phyloP scores from a whole-genome alignment of 1,140 invertebrate species.

The Apis cerana region DNA sequence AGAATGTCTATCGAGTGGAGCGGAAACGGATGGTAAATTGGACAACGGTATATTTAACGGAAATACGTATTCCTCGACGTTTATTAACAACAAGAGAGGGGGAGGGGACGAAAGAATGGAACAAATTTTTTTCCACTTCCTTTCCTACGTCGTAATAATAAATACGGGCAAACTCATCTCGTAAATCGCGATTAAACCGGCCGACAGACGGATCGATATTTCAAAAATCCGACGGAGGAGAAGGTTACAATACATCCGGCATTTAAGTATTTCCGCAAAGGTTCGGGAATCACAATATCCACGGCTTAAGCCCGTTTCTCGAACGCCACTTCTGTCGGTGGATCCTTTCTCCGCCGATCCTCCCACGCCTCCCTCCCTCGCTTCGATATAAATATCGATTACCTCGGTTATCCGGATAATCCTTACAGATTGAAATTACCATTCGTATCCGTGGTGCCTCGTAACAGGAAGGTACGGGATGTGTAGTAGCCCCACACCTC shows the following conservation, averaged over 20 bases:
- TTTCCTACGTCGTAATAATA: background rate
- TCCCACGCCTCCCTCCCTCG: slow-evolving; percentile 37
- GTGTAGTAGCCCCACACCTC: background rate
- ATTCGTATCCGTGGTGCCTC: slow-evolving; percentile 38
- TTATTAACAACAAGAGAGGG: background rate
- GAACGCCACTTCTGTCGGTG: slow-evolving; percentile 32
- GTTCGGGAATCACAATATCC: slow-evolving; percentile 60
- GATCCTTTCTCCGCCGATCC: slow-evolving; percentile 43
- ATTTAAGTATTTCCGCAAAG: slow-evolving; percentile 48
- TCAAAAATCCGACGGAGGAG: slow-evolving; percentile 1
- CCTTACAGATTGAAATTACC: slow-evolving; percentile 76
- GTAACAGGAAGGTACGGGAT: slow-evolving; percentile 1
- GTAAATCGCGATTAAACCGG: background rate
- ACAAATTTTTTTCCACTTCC: background rate
- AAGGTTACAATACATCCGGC: slow-evolving; percentile 42
- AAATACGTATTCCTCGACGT: background rate
- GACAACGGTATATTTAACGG: background rate
- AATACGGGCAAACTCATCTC: background rate
- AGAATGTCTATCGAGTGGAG: slow-evolving; percentile 29
- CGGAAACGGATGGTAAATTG: slow-evolving; percentile 24
- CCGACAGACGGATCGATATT: slow-evolving; percentile 5
- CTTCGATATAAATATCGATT: slow-evolving; percentile 77
- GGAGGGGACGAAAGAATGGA: background rate
- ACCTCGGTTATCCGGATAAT: slow-evolving; percentile 77
- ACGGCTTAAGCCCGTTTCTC: slow-evolving; percentile 54